Percentiles rank a stretch among this genome's conserved stretches.
These are phyloP conservation scores for Adrianichthys oophorus DNA, from an alignment of 2,797 vertebrate genomes.

Conservation along the genomic window DNA sequence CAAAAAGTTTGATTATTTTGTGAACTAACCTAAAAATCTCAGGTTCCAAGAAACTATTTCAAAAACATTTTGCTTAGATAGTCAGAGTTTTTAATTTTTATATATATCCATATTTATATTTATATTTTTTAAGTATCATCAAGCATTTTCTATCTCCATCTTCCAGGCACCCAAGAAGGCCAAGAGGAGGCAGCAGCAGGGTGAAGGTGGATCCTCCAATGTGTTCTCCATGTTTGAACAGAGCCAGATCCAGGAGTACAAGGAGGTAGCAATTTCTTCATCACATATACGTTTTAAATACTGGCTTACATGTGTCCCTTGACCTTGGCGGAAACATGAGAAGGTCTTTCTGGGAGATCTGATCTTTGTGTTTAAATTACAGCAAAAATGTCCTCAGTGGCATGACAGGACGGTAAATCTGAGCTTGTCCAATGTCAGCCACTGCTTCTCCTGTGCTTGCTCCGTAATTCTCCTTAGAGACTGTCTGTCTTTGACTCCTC, in stretches of 20 bases:
- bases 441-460: constrained; percentile 22
- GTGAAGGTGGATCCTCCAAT: constrained; percentile 88
- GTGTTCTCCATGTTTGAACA: constrained; percentile 98
- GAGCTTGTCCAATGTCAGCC: constrained; percentile 42
- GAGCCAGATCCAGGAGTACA: constrained; percentile 97
- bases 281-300: background rate
- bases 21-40: no score
- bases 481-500: constrained; percentile 45
- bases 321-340: constrained; percentile 20
- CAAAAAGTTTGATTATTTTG: no score
- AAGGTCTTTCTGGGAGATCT: constrained; percentile 3
- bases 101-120: background rate
- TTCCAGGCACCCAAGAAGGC: constrained; percentile 92
- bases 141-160: constrained; percentile 1
- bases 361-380: constrained; percentile 1
- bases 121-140: constrained; percentile 8
- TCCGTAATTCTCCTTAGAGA: constrained; percentile 45
- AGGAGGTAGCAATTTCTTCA: constrained; percentile 80
- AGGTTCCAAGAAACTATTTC: no score
- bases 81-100: background rate
- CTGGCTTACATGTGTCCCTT: constrained; percentile 7
- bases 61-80: no score
- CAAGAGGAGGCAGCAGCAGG: constrained; percentile 89
- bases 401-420: constrained; percentile 49
- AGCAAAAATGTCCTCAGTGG: constrained; percentile 29